These are phyloP conservation scores for Lonchura striata DNA, from an alignment of 2,113 vertebrate species.

Conservation along the genomic window DNA sequence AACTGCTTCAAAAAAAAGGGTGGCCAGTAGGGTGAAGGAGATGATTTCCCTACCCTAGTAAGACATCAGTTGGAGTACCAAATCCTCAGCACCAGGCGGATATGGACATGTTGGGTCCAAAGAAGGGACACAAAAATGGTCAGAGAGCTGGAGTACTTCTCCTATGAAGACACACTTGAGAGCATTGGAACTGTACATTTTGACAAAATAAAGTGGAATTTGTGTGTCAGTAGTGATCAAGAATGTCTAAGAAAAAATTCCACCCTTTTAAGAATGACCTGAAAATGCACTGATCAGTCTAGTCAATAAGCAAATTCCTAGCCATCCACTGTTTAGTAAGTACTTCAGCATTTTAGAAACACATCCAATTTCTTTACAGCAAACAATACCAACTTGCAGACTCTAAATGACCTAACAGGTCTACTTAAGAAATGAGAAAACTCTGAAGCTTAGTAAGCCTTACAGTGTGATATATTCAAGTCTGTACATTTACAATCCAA, in stretches of 20 bases:
- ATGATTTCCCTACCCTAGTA: accelerated
- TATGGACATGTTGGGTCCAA: accelerated
- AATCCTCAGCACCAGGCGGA: neutral
- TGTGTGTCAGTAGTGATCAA: neutral
- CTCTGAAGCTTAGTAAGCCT: neutral
- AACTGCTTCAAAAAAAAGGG: neutral
- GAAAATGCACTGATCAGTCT: neutral
- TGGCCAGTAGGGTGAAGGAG: accelerated
- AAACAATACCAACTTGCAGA: neutral
- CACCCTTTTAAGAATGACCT: neutral
- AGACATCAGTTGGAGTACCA: neutral
- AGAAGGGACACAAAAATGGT: neutral
- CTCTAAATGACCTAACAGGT: neutral
- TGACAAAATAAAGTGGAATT: neutral
- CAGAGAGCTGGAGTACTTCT: neutral
- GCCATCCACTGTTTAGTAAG: neutral
- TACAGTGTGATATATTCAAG: neutral
- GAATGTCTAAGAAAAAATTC: neutral
- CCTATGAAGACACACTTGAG: neutral
- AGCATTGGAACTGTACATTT: accelerated
- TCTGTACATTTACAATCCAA: neutral
- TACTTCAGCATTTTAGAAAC: neutral
- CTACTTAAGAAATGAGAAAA: neutral
- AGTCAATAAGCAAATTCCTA: neutral
- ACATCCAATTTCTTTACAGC: neutral